Percentiles rank a stretch among this genome's conserved stretches.
Conservation (phyloP, 2,797 vertebrate genomes). For the Eurystomus glaucurus region DNA sequence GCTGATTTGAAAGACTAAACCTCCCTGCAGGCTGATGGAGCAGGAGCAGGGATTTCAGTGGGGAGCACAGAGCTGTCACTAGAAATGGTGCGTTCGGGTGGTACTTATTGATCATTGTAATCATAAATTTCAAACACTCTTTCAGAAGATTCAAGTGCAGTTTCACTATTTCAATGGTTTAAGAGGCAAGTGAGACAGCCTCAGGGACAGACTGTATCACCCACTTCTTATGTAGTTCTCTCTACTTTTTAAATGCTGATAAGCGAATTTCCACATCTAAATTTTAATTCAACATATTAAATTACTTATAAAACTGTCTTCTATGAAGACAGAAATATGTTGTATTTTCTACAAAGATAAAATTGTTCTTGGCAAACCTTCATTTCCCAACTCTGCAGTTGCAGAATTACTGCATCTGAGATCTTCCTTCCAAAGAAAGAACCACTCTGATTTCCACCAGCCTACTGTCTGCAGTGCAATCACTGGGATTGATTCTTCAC, state of each 20-base stretch:
- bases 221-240: not conserved
- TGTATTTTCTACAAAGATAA: not conserved
- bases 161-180: not conserved
- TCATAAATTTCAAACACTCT: not conserved
- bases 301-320: not conserved
- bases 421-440: not conserved
- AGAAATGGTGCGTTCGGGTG: not conserved
- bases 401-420: not conserved
- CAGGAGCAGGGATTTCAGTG: accelerated
- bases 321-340: not conserved
- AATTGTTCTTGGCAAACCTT: not conserved
- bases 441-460: not conserved
- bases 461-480: not conserved
- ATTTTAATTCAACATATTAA: not conserved
- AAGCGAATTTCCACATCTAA: not conserved
- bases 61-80: not conserved
- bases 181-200: not conserved
- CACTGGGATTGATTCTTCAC: not conserved
- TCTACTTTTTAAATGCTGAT: not conserved
- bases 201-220: not conserved
- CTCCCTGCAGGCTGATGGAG: not conserved
- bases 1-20: not conserved
- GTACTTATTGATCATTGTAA: not conserved
- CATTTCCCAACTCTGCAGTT: not conserved
- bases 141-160: not conserved